Percentiles rank a stretch among this genome's conserved stretches.
Evolutionary conservation across 2,113 vertebrate species (phyloP).

Genomic region (Chlorodrepanis virens): DNA sequence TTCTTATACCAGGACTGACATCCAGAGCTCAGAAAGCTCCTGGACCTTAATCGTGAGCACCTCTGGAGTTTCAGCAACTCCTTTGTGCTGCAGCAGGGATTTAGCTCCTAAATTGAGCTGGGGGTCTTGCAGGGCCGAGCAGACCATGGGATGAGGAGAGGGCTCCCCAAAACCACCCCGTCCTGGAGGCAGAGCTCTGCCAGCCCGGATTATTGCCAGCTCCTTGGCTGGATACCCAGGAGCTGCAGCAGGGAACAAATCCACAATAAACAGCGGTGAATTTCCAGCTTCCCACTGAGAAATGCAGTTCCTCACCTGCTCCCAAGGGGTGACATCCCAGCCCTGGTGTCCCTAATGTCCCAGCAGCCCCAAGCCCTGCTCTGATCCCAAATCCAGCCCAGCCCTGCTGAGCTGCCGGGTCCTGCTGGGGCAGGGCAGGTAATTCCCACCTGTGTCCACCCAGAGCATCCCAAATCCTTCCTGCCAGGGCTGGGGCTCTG

Average conservation of each 20-base stretch:
- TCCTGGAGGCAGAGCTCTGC: background rate
- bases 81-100: background rate
- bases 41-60: background rate
- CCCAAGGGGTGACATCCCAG: background rate
- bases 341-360: background rate
- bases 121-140: background rate
- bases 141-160: background rate
- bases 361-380: background rate
- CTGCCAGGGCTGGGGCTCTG: accelerated
- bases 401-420: no score
- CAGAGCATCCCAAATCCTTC: background rate
- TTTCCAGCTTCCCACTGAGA: background rate
- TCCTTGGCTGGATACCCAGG: background rate
- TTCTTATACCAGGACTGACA: background rate
- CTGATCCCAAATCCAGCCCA: background rate
- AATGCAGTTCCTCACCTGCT: background rate
- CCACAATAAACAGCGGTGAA: background rate
- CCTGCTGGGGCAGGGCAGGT: background rate
- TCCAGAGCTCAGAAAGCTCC: background rate
- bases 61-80: background rate
- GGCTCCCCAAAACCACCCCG: background rate
- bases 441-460: background rate
- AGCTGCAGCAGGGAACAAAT: background rate
- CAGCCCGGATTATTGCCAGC: background rate
- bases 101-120: background rate